These are phyloP conservation scores for Callocephalon fimbriatum DNA, from an alignment of 2,113 vertebrate genomes.

Conservation along the genomic window DNA sequence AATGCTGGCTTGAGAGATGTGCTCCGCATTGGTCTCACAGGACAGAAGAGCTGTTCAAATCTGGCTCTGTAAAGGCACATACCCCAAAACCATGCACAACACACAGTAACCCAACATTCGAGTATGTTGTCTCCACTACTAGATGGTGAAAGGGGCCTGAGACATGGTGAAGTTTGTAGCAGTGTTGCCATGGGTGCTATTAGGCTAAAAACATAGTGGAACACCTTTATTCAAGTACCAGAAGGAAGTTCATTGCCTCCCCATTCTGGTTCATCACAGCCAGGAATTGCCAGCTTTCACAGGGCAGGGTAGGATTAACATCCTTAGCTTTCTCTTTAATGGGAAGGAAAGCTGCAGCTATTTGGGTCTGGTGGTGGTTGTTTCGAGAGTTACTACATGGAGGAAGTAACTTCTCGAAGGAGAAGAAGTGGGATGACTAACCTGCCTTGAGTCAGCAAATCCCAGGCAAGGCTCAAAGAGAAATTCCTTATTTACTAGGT, in stretches of 20 bases:
- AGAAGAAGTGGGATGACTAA: not conserved
- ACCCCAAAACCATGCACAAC: not conserved
- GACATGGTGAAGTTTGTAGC: accelerated
- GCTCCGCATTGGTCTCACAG: accelerated
- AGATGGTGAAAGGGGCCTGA: not conserved
- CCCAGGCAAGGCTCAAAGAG: not conserved
- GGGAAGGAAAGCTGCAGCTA: not conserved
- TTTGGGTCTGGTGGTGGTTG: not conserved
- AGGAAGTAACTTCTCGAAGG: too few relatives aligned
- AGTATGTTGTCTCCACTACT: not conserved
- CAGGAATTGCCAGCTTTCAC: not conserved
- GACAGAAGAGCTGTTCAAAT: not conserved
- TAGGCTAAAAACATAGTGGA: not conserved
- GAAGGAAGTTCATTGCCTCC: not conserved
- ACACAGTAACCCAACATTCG: not conserved
- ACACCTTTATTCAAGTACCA: not conserved
- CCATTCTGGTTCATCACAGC: not conserved
- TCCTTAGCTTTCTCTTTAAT: not conserved
- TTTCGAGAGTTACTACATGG: not conserved
- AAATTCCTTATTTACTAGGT: not conserved
- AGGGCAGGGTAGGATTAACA: not conserved
- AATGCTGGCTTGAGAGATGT: not conserved
- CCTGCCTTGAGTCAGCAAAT: not conserved
- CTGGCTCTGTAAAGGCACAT: not conserved
- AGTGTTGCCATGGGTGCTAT: not conserved